Conservation (phyloP, 2,888 invertebrate species). For the Ditylenchus weischeri region DNA sequence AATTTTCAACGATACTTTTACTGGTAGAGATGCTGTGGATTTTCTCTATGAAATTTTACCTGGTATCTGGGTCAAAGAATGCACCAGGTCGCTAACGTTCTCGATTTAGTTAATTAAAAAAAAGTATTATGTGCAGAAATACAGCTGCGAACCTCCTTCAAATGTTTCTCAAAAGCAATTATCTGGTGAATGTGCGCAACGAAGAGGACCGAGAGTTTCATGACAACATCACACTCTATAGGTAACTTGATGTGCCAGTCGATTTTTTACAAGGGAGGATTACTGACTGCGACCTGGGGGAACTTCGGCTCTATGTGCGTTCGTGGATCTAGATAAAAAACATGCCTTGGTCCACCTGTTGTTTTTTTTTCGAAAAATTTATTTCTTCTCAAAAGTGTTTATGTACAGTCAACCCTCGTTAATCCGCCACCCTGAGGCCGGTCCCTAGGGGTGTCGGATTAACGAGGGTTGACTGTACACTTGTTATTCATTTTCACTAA, state of each 20-base stretch:
- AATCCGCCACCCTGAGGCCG: no score
- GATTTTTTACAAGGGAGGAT: neutral
- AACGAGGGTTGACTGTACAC: no score
- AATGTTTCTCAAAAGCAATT: slow-evolving; percentile 9
- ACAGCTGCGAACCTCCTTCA: slow-evolving; percentile 6
- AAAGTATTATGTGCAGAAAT: neutral
- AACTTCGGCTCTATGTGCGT: no score
- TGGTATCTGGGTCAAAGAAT: slow-evolving; percentile 10
- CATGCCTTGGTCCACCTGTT: no score
- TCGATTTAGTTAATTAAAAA: neutral
- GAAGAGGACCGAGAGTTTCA: slow-evolving; percentile 6
- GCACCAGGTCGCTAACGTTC: slow-evolving; percentile 5
- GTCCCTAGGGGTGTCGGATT: no score
- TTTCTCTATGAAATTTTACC: slow-evolving; percentile 27
- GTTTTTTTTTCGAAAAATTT: no score
- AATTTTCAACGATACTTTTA: slow-evolving; percentile 27
- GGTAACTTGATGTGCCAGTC: neutral
- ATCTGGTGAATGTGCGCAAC: slow-evolving; percentile 7
- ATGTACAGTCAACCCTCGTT: no score
- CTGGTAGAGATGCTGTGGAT: slow-evolving; percentile 33
- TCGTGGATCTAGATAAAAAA: no score
- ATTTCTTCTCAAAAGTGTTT: no score
- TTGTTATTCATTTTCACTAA: no score
- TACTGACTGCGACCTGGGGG: no score
- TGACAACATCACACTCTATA: slow-evolving; percentile 7